phyloP scores from a whole-genome alignment of 2,888 invertebrate species.

The Atherix ibis region DNA sequence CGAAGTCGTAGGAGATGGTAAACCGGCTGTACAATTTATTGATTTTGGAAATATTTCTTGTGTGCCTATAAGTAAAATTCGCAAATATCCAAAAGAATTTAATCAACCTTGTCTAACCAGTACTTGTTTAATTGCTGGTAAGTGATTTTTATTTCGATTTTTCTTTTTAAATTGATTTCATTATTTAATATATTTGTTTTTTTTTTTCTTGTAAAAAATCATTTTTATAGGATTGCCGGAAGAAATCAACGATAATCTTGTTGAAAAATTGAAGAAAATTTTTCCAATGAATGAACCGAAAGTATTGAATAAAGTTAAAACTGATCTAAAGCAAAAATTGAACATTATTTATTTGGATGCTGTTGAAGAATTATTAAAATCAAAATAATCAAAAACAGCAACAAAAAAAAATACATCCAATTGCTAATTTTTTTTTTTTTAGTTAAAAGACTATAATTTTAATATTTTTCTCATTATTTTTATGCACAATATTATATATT shows the following conservation, averaged over 20 bases:
- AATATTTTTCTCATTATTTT: no score
- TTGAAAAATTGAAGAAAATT: conserved; percentile 1
- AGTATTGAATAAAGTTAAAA: neutral
- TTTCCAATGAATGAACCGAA: conserved; percentile 5
- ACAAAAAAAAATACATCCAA: no score
- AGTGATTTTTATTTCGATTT: conserved; percentile 2
- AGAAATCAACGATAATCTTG: neutral
- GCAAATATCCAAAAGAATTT: conserved; percentile 25
- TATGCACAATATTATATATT: no score
- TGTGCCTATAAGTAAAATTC: conserved; percentile 20
- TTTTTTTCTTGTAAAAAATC: neutral
- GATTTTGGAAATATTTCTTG: conserved; percentile 26
- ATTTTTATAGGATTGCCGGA: conserved; percentile 4
- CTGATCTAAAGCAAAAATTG: no score
- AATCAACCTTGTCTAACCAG: conserved; percentile 20
- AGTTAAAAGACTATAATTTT: no score
- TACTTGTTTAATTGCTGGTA: conserved; percentile 20
- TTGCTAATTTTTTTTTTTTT: no score
- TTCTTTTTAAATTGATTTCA: neutral
- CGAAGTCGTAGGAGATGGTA: conserved; percentile 27
- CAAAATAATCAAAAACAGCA: no score
- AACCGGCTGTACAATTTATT: conserved; percentile 25
- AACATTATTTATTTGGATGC: no score
- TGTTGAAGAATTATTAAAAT: no score
- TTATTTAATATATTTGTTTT: neutral